These are phyloP conservation scores for Leptopilina myrica DNA, from an alignment of 2,888 invertebrate species.

Conservation along the genomic window DNA sequence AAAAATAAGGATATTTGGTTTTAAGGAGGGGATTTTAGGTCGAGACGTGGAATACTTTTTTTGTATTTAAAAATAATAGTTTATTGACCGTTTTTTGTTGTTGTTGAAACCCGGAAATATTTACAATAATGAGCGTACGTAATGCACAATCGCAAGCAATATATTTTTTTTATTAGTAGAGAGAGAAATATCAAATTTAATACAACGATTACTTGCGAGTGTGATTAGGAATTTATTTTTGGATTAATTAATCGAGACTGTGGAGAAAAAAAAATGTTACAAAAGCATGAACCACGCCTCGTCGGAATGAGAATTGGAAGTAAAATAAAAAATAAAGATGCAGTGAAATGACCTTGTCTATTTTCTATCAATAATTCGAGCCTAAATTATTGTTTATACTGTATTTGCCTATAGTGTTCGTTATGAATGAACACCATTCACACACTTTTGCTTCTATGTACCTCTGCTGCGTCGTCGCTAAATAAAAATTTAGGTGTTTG, in stretches of 20 bases:
- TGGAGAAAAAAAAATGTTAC: background rate
- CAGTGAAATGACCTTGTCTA: slow-evolving; percentile 73
- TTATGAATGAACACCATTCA: slow-evolving; percentile 67
- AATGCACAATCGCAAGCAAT: slow-evolving; percentile 9
- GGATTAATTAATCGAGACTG: slow-evolving; percentile 11
- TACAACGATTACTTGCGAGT: background rate
- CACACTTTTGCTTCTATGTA: slow-evolving; percentile 61
- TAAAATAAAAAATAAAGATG: slow-evolving; percentile 60
- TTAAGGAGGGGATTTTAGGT: background rate
- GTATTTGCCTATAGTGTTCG: slow-evolving; percentile 69
- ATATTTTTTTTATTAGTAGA: background rate
- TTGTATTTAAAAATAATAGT: slow-evolving; percentile 27
- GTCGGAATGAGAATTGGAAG: slow-evolving; percentile 42
- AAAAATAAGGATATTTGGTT: background rate
- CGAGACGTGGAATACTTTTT: slow-evolving; percentile 35
- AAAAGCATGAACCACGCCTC: slow-evolving; percentile 29
- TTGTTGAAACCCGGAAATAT: slow-evolving; percentile 21
- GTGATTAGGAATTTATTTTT: slow-evolving; percentile 14
- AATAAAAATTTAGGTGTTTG: slow-evolving; percentile 41
- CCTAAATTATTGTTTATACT: slow-evolving; percentile 72
- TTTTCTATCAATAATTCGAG: slow-evolving; percentile 73
- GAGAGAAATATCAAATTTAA: background rate
- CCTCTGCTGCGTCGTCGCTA: slow-evolving; percentile 64
- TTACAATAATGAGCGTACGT: slow-evolving; percentile 28
- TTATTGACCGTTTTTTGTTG: slow-evolving; percentile 16